These are phyloP conservation scores for Brachionichthys hirsutus DNA, from an alignment of 2,113 vertebrate genomes.

Conservation along the genomic window DNA sequence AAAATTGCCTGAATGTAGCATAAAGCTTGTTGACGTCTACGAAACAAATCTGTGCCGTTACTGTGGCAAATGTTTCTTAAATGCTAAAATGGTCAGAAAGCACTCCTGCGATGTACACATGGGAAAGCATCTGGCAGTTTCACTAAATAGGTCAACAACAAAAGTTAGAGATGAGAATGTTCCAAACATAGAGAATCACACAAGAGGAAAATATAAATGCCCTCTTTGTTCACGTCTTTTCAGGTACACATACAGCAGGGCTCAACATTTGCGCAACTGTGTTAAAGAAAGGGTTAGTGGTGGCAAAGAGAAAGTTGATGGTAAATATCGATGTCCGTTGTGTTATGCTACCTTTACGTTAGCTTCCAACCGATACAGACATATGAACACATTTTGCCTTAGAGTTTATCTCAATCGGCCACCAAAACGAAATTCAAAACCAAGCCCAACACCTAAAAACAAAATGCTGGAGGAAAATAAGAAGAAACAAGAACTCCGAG, in stretches of 20 bases:
- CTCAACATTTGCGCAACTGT: conserved; percentile 75
- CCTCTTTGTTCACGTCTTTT: conserved; percentile 73
- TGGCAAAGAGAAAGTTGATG: conserved; percentile 50
- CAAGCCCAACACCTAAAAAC: neutral
- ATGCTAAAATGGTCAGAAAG: conserved; percentile 36
- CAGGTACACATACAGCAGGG: conserved; percentile 72
- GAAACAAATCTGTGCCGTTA: conserved; percentile 42
- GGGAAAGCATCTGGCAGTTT: conserved; percentile 2
- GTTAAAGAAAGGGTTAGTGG: conserved; percentile 40
- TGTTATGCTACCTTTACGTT: conserved; percentile 62
- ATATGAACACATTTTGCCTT: conserved; percentile 67
- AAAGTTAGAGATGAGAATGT: conserved; percentile 44
- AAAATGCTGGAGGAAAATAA: conserved; percentile 2
- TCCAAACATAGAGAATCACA: conserved; percentile 1
- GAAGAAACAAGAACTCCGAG: conserved; percentile 3
- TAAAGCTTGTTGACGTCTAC: conserved; percentile 72
- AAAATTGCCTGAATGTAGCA: conserved; percentile 59
- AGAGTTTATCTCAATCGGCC: conserved; percentile 47
- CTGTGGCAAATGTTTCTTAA: conserved; percentile 59
- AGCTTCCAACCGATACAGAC: conserved; percentile 64
- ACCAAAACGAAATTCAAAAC: conserved; percentile 22
- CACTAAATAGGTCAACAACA: conserved; percentile 31
- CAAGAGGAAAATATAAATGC: conserved; percentile 59
- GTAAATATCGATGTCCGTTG: conserved; percentile 71
- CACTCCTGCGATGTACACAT: conserved; percentile 50